phyloP scores from a whole-genome alignment of 2,888 invertebrate genomes.

The Agonum fuliginosum region DNA sequence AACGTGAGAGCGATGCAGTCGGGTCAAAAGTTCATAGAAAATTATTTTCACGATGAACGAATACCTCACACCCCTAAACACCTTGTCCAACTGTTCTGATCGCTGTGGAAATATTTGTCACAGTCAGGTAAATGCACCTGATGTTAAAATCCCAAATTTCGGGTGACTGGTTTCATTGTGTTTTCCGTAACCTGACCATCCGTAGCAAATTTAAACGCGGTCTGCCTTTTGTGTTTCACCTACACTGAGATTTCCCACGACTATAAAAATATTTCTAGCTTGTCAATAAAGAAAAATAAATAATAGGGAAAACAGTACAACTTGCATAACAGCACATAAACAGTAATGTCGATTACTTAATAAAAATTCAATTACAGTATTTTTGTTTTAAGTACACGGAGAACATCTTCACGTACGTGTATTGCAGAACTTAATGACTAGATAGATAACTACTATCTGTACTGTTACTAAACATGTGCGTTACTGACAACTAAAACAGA shows the following conservation, averaged over 20 bases:
- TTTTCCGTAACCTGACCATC: neutral
- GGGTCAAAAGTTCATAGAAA: conserved; percentile 4
- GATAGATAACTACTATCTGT: too few relatives aligned
- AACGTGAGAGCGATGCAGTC: neutral
- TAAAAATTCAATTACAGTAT: neutral
- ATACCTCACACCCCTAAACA: neutral
- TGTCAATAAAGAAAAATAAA: too few relatives aligned
- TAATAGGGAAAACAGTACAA: neutral
- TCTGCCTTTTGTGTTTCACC: too few relatives aligned
- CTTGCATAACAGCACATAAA: neutral
- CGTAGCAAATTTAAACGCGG: neutral
- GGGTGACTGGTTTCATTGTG: neutral
- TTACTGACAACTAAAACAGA: too few relatives aligned
- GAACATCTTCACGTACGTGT: neutral
- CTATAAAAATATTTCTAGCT: neutral
- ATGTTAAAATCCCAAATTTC: neutral
- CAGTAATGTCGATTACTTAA: neutral
- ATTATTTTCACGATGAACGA: neutral
- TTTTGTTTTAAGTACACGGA: neutral
- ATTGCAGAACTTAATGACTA: too few relatives aligned
- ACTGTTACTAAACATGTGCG: too few relatives aligned
- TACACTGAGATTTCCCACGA: neutral
- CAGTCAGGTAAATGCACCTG: too few relatives aligned
- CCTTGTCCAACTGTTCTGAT: neutral
- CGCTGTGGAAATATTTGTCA: too few relatives aligned